phyloP scores from a whole-genome alignment of 2,888 invertebrate genomes.

The Dasysyrphus tricinctus region DNA sequence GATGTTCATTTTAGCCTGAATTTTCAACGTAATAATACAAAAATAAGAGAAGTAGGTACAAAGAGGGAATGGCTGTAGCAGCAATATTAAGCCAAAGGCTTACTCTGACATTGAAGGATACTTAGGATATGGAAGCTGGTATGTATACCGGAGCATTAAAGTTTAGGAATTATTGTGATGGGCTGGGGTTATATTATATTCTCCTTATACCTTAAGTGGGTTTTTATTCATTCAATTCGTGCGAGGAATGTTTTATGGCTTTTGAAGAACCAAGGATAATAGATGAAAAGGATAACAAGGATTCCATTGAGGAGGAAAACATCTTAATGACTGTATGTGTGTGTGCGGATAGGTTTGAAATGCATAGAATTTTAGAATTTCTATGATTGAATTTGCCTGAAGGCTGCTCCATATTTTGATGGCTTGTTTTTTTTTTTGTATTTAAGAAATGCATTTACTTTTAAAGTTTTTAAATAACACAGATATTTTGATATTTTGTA shows the following conservation, averaged over 20 bases:
- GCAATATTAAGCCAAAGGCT: not conserved
- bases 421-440: not conserved
- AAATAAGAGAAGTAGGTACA: not conserved
- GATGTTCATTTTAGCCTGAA: conserved; percentile 29
- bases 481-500: too few species aligned
- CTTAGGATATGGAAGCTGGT: not conserved
- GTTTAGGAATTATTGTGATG: conserved; percentile 19
- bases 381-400: not conserved
- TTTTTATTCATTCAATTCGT: conserved; percentile 14
- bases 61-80: not conserved
- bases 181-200: not conserved
- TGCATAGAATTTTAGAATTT: conserved; percentile 20
- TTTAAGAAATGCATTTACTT: too few species aligned
- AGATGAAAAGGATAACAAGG: conserved; percentile 12
- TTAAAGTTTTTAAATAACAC: too few species aligned
- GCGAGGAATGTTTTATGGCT: conserved; percentile 9
- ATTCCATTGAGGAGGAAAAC: conserved; percentile 4
- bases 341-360: not conserved
- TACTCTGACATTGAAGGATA: conserved; percentile 4
- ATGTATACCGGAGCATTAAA: not conserved
- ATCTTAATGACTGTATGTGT: not conserved
- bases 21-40: conserved; percentile 41
- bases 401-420: too few species aligned
- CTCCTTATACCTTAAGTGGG: not conserved
- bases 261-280: not conserved